Base-by-base conservation (phyloP, 2,888 invertebrate species). In the Pheosia gnoma region DNA sequence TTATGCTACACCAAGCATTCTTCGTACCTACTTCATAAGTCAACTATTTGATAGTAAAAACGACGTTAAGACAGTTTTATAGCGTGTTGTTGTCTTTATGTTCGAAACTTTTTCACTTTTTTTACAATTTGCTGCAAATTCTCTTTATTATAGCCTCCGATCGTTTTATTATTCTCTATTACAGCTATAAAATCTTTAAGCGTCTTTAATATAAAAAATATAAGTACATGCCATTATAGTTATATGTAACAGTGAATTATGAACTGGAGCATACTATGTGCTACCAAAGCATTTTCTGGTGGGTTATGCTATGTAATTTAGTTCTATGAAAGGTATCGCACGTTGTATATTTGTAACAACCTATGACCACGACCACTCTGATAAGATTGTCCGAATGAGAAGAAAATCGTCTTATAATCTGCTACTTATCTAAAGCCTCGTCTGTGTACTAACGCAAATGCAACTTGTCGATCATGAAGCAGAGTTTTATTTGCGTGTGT, bases 91-190 rank as follows among this genome's bases (percentile, higher is more conserved):
- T 38, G 54, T 25, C 10, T 47, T 54, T 54, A 54, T 54, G 54
- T 25, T 25, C 38, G 37, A 6, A 54, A 54, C 38, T 37, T 54
- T 38, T 54, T n/a, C 38, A 6, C 25, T 54, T 54, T 54, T 25
- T 38, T 38, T 54, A 54, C 11, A 54, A 49, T 7, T 51, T 49
- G 25, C 38, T 49, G 37, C 58, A 58, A 57, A 57, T 57, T 38
- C 11, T 49, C 38, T 58, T 37, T 8, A 37, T 10, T 8, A 11
- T 10, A 37, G 47, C 37, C 37, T 37, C 11, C 25, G 37, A 36
- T 13, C 49, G n/a, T 49, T n/a, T 41, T 45, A 41, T 45, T 39
- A 63, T 61, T 65, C 59, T n/a, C 47, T n/a, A n/a, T 47, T n/a
- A 47, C n/a, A 47, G 47, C 47, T 47, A 47, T 5, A n/a, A n/a